Evolutionary conservation across 2,113 vertebrate genomes (phyloP).

Genomic region (Loxodonta africana): DNA sequence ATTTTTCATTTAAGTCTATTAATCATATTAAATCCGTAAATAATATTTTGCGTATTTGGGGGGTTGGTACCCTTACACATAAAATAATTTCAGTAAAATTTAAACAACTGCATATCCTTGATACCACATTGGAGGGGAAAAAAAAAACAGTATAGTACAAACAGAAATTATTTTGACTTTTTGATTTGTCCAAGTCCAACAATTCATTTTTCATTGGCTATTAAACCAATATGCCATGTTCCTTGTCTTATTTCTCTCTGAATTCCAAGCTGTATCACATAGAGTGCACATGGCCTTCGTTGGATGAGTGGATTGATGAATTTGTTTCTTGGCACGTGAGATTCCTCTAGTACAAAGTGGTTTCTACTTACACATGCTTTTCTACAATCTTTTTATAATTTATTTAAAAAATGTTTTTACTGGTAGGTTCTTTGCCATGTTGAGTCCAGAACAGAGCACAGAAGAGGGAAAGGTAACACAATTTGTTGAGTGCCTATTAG

Average conservation of each 20-base stretch:
- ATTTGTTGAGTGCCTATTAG: neutral
- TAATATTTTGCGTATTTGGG: neutral
- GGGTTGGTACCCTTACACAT: neutral
- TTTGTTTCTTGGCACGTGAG: neutral
- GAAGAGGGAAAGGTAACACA: neutral
- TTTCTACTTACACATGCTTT: neutral
- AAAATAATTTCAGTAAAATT: neutral
- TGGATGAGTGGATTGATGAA: neutral
- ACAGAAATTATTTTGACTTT: slow-evolving; percentile 41
- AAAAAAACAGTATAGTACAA: neutral
- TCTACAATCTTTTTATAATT: neutral
- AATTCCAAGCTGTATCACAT: neutral
- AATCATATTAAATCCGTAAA: neutral
- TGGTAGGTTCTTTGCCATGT: neutral
- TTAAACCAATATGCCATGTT: neutral
- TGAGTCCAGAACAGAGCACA: neutral
- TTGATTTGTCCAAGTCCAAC: neutral
- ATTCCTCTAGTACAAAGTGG: neutral
- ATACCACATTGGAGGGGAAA: neutral
- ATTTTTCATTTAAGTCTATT: neutral
- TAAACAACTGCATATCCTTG: neutral
- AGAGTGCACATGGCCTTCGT: neutral
- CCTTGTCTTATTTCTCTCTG: neutral
- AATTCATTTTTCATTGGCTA: neutral
- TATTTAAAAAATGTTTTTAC: neutral